Evolutionary conservation across 2,113 vertebrate species (phyloP).

Genomic region (Fulica atra): DNA sequence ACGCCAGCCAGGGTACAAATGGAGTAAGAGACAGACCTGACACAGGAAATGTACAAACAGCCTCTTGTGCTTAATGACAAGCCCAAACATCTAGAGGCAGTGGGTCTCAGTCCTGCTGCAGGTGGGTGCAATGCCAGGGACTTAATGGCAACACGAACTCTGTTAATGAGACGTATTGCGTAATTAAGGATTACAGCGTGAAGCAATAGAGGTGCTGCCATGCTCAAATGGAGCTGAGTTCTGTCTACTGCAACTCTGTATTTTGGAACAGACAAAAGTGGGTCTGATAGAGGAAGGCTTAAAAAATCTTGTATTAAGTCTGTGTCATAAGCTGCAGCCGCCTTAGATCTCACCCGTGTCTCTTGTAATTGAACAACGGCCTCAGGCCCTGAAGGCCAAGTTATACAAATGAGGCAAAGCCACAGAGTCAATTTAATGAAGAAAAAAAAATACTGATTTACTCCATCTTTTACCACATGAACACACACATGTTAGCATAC

Average conservation of each 20-base stretch:
- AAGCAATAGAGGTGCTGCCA: not conserved
- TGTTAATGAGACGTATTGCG: not conserved
- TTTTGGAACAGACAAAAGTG: not conserved
- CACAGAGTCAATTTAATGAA: not conserved
- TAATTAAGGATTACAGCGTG: not conserved
- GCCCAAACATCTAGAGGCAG: not conserved
- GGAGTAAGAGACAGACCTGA: not conserved
- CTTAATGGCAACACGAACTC: not conserved
- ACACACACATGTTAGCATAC: not conserved
- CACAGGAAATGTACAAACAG: not conserved
- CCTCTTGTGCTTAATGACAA: not conserved
- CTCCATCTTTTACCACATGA: not conserved
- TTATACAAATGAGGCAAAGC: not conserved
- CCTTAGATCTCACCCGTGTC: not conserved
- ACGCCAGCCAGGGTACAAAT: not conserved
- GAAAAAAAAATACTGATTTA: not conserved
- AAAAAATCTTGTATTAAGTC: not conserved
- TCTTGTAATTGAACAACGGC: not conserved
- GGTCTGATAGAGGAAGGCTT: not conserved
- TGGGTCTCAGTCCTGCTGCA: not conserved
- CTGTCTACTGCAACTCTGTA: not conserved
- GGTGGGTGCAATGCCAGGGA: not conserved
- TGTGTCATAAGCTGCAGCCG: not conserved
- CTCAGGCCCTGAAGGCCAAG: not conserved
- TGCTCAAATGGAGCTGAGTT: not conserved